Base-by-base conservation (phyloP, 2,113 vertebrate genomes). In the Arvicanthis niloticus region DNA sequence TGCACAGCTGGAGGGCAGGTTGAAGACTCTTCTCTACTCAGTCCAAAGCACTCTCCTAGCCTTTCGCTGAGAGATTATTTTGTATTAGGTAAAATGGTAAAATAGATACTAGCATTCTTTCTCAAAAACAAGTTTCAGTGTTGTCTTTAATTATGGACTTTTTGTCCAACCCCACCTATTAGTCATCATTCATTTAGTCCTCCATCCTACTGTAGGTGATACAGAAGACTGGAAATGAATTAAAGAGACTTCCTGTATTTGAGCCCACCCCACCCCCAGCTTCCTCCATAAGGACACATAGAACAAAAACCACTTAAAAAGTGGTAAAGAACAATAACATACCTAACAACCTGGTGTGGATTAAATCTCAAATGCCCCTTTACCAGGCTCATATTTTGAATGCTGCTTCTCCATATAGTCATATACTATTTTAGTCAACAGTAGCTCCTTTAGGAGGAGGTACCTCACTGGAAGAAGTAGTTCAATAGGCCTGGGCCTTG, bases 1-100 rank as follows among this genome's bases (percentile, higher is more conserved):
- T n/a, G 48, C 31, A 60, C 58, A 53, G 34, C 31, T 91, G 42
- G 40, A 92, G 70, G 0, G 31, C 4, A 60, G 45, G 37, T 84
- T 90, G 60, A 67, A 5, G 51, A 62, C n/a, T 56, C 17, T 51
- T 85, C 34, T 60, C 5, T 78, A 31, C 3, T 85, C 86, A 56
- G 82, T 24, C 26, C 19, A 68, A 45, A 81, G 24, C 1, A 53
- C 70, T 91, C 6, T 94, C 85, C 53, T 21, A 76, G 80, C 34
- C 2, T 42, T 89, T 85, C 75, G 22, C 26, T 84, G 72, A 51
- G 72, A 12, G 45, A 45, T 26, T 88, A 60, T 62, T 72, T 85
- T 96, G 22, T 65, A n/a, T 87, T 37, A 86, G 81, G 76, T 89
- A 94, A 93, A 82, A 88, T 75, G 82, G 62, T 91, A 84, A 53